These are phyloP conservation scores for Cyclina sinensis DNA, from an alignment of 1,140 invertebrate species.

Conservation along the genomic window DNA sequence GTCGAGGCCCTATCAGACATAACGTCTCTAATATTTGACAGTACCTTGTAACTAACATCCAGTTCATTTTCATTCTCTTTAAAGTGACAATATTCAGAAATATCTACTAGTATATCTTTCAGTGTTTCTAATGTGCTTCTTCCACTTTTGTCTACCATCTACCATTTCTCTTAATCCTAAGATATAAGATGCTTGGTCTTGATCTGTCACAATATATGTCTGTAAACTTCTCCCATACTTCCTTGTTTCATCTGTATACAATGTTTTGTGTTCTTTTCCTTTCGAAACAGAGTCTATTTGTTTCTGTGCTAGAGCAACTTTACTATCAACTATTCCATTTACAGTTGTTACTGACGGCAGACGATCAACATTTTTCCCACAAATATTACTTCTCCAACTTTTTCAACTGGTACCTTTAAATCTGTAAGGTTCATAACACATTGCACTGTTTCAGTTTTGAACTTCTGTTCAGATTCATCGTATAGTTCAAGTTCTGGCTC, in stretches of 20 bases:
- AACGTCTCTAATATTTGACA: constrained; percentile 56
- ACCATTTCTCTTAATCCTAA: constrained; percentile 46
- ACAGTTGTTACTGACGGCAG: constrained; percentile 47
- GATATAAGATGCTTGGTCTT: constrained; percentile 38
- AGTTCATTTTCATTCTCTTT: constrained; percentile 11
- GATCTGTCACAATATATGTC: constrained; percentile 46
- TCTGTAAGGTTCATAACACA: constrained; percentile 67
- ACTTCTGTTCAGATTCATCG: constrained; percentile 34
- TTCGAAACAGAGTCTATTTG: neutral
- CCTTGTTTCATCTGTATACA: constrained; percentile 45
- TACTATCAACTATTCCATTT: constrained; percentile 51
- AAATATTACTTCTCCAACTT: constrained; percentile 61
- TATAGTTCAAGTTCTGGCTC: too few species aligned
- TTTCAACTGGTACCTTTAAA: constrained; percentile 63
- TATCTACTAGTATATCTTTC: constrained; percentile 37
- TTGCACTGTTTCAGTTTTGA: too few species aligned
- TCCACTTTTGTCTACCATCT: too few species aligned
- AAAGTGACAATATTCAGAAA: constrained; percentile 32
- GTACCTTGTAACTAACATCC: constrained; percentile 22
- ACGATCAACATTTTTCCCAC: constrained; percentile 51
- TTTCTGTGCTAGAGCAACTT: constrained; percentile 33
- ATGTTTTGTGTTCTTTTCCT: constrained; percentile 28
- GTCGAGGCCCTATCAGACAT: constrained; percentile 67
- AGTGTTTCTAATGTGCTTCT: constrained; percentile 43
- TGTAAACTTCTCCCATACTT: constrained; percentile 50